Percentiles rank a stretch among this genome's conserved stretches.
Conservation (phyloP, 2,888 invertebrate genomes). For the Drosophila emarginata region DNA sequence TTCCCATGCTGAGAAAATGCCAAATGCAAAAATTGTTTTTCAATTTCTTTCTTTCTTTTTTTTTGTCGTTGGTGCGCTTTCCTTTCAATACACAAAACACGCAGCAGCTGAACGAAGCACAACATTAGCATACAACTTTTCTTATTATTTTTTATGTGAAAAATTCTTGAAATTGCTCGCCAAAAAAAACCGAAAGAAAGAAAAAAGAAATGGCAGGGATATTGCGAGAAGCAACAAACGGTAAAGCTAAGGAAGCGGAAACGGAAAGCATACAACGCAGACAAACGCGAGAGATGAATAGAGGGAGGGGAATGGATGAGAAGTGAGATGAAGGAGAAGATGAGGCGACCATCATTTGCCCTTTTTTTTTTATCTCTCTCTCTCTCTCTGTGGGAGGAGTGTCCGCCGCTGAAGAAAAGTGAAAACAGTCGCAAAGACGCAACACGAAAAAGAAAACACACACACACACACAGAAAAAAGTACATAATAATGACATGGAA, state of each 20-base stretch:
- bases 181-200: slow-evolving; percentile 46
- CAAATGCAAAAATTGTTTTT: slow-evolving; percentile 68
- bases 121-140: slow-evolving; percentile 75
- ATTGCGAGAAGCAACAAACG: slow-evolving; percentile 49
- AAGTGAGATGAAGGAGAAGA: slow-evolving; percentile 3
- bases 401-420: slow-evolving; percentile 54
- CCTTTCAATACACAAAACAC: slow-evolving; percentile 54
- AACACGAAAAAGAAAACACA: not conserved
- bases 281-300: slow-evolving; percentile 58
- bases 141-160: slow-evolving; percentile 77
- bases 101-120: slow-evolving; percentile 41
- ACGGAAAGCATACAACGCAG: slow-evolving; percentile 75
- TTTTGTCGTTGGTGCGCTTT: slow-evolving; percentile 14
- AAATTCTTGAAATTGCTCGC: slow-evolving; percentile 57
- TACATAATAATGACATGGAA: slow-evolving; percentile 76
- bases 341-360: not conserved
- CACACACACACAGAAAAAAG: slow-evolving; percentile 47
- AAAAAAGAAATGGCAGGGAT: slow-evolving; percentile 11
- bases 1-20: slow-evolving; percentile 55
- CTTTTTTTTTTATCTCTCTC: slow-evolving; percentile 1
- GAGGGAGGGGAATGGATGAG: slow-evolving; percentile 24
- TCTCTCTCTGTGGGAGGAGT: not conserved
- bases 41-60: slow-evolving; percentile 63
- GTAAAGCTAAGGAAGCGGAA: slow-evolving; percentile 75
- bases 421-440: slow-evolving; percentile 59